A percentile compares a stretch with the other conserved stretches of the same genome.
phyloP scores from a whole-genome alignment of 2,888 invertebrate genomes.

The Teinopalpus imperialis region DNA sequence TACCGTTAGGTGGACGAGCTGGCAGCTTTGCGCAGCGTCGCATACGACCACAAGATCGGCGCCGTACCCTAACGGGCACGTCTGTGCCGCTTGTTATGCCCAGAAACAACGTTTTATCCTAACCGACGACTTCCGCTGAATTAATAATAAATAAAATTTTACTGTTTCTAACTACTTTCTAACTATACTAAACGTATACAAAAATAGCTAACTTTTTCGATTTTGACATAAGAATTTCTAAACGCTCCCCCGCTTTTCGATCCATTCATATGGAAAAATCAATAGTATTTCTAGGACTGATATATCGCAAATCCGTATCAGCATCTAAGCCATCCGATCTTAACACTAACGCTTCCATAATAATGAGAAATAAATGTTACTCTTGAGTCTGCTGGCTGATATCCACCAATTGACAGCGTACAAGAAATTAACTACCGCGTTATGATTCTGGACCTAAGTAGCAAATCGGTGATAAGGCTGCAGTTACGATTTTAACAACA shows the following conservation, averaged over 20 bases:
- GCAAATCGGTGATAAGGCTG: conserved; percentile 49
- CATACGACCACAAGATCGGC: conserved; percentile 31
- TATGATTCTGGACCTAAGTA: conserved; percentile 51
- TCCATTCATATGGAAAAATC: too few species aligned
- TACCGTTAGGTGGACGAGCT: conserved; percentile 70
- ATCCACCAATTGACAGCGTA: conserved; percentile 47
- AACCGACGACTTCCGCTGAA: conserved; percentile 2
- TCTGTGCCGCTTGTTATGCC: conserved; percentile 2
- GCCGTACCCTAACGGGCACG: conserved; percentile 46
- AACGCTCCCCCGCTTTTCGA: too few species aligned
- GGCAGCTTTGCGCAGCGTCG: conserved; percentile 32
- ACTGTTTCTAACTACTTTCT: too few species aligned
- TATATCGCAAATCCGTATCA: too few species aligned
- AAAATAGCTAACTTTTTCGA: too few species aligned
- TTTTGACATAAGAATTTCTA: too few species aligned
- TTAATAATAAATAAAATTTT: too few species aligned
- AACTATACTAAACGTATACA: too few species aligned
- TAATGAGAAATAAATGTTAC: not conserved
- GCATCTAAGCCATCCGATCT: too few species aligned
- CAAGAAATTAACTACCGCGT: conserved; percentile 40
- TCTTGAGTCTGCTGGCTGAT: conserved; percentile 27
- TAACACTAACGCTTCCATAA: not conserved
- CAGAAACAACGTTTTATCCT: conserved; percentile 8
- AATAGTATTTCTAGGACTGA: too few species aligned
- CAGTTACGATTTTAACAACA: conserved; percentile 60